Evolutionary conservation across 2,113 vertebrate species (phyloP).

Genomic region (Bubalus kerabau): DNA sequence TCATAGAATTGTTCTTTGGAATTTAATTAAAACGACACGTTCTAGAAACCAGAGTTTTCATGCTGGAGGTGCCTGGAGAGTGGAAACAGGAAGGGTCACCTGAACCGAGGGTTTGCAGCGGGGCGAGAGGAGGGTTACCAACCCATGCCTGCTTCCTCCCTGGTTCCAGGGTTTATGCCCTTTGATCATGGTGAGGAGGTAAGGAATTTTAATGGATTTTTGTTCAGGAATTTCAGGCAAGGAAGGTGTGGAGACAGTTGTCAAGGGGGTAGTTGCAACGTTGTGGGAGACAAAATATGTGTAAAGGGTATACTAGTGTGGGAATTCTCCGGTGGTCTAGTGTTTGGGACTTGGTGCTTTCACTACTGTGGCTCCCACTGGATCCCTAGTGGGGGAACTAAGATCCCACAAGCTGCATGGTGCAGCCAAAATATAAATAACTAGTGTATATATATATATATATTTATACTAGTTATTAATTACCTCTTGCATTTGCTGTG

Average conservation of each 20-base stretch:
- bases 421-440: not conserved
- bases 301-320: not conserved
- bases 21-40: slow-evolving; percentile 54
- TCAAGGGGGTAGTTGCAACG: not conserved
- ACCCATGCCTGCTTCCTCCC: not conserved
- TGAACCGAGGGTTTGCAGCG: not conserved
- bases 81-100: not conserved
- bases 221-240: not conserved
- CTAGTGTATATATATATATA: no score
- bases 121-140: not conserved
- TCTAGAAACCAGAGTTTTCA: not conserved
- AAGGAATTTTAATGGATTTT: not conserved
- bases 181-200: not conserved
- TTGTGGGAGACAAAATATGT: not conserved
- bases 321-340: not conserved
- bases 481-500: not conserved
- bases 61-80: not conserved
- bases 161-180: not conserved
- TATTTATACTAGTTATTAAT: not conserved
- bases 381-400: not conserved
- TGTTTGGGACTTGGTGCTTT: not conserved
- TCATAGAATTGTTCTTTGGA: not conserved
- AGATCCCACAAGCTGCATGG: not conserved
- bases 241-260: not conserved
- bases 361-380: not conserved